Conservation (phyloP, 2,888 invertebrate species). For the Lepeophtheirus nordmannii region DNA sequence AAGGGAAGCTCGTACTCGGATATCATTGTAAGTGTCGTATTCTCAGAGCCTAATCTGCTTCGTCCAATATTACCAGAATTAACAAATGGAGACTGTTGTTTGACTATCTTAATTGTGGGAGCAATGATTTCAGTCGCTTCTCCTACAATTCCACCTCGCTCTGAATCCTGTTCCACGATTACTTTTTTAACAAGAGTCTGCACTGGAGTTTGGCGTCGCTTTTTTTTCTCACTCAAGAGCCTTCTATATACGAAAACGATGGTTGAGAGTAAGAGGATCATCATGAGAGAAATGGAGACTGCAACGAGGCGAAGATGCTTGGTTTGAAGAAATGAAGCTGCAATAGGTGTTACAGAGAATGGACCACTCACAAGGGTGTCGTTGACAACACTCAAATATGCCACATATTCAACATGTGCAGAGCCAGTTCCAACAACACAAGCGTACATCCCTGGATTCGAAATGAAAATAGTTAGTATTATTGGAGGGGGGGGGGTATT, state of each 20-base stretch:
- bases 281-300: conserved; percentile 25
- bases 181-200: conserved; percentile 28
- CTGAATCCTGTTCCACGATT: conserved; percentile 27
- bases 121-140: conserved; percentile 38
- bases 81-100: conserved; percentile 48
- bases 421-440: conserved; percentile 51
- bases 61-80: conserved; percentile 40
- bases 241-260: conserved; percentile 3
- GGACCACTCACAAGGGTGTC: conserved; percentile 18
- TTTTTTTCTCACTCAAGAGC: background rate
- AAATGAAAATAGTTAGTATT: no score
- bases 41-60: conserved; percentile 13
- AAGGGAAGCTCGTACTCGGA: conserved; percentile 90
- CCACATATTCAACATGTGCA: conserved; percentile 21
- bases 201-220: conserved; percentile 25
- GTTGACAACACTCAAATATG: conserved; percentile 27
- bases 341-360: background rate
- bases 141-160: background rate
- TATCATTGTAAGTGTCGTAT: conserved; percentile 30
- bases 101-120: conserved; percentile 82
- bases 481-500: background rate
- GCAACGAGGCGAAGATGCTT: conserved; percentile 23
- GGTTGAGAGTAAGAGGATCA: conserved; percentile 23
- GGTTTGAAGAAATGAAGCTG: background rate
- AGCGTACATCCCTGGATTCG: conserved; percentile 74